Evolutionary conservation across 2,888 invertebrate genomes (phyloP), one percentile per base, ranked within the genome.

Genomic region (Gasteruption jaculator): DNA sequence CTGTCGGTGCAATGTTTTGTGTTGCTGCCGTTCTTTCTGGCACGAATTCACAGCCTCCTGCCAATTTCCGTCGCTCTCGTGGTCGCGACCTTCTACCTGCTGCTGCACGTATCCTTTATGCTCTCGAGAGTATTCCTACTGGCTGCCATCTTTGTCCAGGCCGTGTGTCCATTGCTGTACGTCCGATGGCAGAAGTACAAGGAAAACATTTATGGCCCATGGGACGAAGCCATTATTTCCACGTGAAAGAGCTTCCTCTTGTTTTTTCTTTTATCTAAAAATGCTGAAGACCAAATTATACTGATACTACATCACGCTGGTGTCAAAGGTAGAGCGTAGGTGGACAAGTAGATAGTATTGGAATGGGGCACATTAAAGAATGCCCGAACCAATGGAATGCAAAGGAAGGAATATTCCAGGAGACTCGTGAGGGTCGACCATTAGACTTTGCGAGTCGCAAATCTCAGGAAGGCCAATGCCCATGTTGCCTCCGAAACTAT

Each of bases 141-240:
- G 5, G 69, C 78, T 27, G 74, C 83, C 6, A 48, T 80, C 7
- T 78, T 87, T 58, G 74, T 90, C 24, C 85, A 83, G 62, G 61
- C 85, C 7, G 72, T 85, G 35, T 90, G 86, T 62, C 91, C 91
- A 0, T 63, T 79, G 3, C 77, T 83, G 65, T 92, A 89, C 72
- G 81, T 87, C 0, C 74, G 72, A 38, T 86, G 85, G 75, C 88
- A 90, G 61, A 81, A 75, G 24, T 83, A 84, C 64, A 92, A 91
- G 63, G 84, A 87, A 59, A 96, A 94, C 70, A 95, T 94, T 48
- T 87, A 95, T 71, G 96, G 96, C 0, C 96, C 96, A 0, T 97
- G 96, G 96, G 96, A 96, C 70, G 96, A 97, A 66, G 96, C 96
- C 8, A 74, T 89, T 4, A 64, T 70, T 31, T 48, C 52, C 41